A percentile compares a stretch with the other conserved stretches of the same genome.
phyloP scores from a whole-genome alignment of 2,113 vertebrate genomes.

The Serilophus lunatus region DNA sequence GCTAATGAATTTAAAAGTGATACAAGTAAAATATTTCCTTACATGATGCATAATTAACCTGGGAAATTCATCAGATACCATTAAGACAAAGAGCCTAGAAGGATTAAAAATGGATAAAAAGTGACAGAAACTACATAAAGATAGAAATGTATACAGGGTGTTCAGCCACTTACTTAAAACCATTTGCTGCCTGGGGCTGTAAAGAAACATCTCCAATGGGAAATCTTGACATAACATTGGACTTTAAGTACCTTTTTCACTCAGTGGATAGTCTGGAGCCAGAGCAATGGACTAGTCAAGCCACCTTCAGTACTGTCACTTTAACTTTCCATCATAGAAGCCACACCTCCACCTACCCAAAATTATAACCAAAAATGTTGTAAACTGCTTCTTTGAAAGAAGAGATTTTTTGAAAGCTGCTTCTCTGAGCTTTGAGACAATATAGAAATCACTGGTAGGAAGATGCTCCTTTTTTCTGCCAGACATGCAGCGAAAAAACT shows the following conservation, averaged over 20 bases:
- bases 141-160: not conserved
- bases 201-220: slow-evolving; percentile 18
- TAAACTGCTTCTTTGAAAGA: not conserved
- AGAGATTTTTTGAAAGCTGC: not conserved
- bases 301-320: accelerated
- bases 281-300: not conserved
- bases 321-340: not conserved
- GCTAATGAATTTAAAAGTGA: slow-evolving; percentile 64
- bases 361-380: not conserved
- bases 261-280: not conserved
- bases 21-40: slow-evolving; percentile 66
- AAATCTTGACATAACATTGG: not conserved
- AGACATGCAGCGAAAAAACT: not conserved
- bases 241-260: not conserved
- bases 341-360: not conserved
- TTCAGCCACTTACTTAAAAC: slow-evolving; percentile 40
- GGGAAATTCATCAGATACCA: slow-evolving; percentile 59
- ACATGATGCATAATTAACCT: slow-evolving; percentile 60
- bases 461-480: not conserved
- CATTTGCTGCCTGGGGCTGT: slow-evolving; percentile 22
- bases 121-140: slow-evolving; percentile 31
- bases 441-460: not conserved
- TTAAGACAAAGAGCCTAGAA: slow-evolving; percentile 50
- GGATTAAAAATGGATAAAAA: slow-evolving; percentile 58
- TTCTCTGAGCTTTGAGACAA: not conserved